Conservation (phyloP, 2,888 invertebrate genomes). For the Beris morrisii region DNA sequence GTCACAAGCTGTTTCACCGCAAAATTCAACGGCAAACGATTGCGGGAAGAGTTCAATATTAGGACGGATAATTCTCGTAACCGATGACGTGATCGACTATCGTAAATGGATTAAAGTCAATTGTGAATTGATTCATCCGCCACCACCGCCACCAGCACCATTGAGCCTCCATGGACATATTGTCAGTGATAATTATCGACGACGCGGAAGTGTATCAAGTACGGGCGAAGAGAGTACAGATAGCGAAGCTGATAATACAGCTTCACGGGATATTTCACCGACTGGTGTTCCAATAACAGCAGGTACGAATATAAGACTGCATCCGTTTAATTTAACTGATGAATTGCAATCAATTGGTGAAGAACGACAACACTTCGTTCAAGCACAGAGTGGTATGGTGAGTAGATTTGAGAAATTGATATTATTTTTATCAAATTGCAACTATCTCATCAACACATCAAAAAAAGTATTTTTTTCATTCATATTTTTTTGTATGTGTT, state of each 20-base stretch:
- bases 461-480: too few species aligned
- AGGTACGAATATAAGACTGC: conserved; percentile 38
- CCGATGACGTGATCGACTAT: conserved; percentile 84
- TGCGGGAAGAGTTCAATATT: conserved; percentile 68
- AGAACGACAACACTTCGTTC: conserved; percentile 37
- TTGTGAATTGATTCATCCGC: conserved; percentile 50
- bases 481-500: too few species aligned
- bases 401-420: conserved; percentile 19
- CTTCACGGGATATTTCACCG: conserved; percentile 47
- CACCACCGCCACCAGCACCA: conserved; percentile 39
- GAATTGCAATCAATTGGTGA: conserved; percentile 34
- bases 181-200: conserved; percentile 45
- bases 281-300: conserved; percentile 40
- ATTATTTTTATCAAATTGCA: neutral
- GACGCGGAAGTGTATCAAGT: conserved; percentile 55
- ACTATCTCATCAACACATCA: neutral
- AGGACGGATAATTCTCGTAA: conserved; percentile 88
- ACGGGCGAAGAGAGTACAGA: conserved; percentile 57
- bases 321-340: conserved; percentile 39
- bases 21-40: conserved; percentile 61
- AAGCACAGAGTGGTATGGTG: conserved; percentile 35
- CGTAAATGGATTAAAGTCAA: conserved; percentile 57
- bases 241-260: conserved; percentile 51
- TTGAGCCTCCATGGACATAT: conserved; percentile 40
- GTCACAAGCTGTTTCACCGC: conserved; percentile 70